Percentiles rank a stretch among this genome's conserved stretches.
Conservation (phyloP, 2,888 invertebrate genomes). For the Balanococcus diminutus region DNA sequence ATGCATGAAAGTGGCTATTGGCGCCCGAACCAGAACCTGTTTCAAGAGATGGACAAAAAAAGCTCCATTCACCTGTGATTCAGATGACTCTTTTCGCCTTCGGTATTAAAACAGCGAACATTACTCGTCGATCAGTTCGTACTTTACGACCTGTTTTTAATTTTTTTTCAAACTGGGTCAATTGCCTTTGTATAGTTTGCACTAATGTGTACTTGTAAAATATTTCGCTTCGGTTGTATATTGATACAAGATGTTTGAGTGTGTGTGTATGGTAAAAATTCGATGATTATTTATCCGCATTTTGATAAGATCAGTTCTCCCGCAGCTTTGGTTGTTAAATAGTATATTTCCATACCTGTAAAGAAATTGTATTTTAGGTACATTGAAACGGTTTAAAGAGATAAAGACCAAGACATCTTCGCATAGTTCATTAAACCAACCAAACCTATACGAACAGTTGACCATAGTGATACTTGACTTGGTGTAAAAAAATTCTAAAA, state of each 20-base stretch:
- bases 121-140: background rate
- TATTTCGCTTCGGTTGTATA: background rate
- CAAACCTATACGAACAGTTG: no score
- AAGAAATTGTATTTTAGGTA: no score
- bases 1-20: background rate
- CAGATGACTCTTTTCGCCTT: background rate
- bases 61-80: background rate
- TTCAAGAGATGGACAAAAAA: background rate
- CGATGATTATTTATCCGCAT: background rate
- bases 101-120: background rate
- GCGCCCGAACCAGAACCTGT: background rate
- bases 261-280: background rate
- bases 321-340: background rate
- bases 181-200: background rate
- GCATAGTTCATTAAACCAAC: no score
- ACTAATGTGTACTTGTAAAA: background rate
- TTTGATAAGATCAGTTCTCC: background rate
- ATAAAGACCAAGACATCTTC: no score
- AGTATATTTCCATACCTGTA: no score
- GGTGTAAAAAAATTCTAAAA: no score
- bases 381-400: no score
- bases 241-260: background rate
- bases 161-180: conserved; percentile 6
- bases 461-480: no score
- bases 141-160: background rate